Evolutionary conservation across 2,113 vertebrate species (phyloP).

Genomic region (Chinchilla lanigera): DNA sequence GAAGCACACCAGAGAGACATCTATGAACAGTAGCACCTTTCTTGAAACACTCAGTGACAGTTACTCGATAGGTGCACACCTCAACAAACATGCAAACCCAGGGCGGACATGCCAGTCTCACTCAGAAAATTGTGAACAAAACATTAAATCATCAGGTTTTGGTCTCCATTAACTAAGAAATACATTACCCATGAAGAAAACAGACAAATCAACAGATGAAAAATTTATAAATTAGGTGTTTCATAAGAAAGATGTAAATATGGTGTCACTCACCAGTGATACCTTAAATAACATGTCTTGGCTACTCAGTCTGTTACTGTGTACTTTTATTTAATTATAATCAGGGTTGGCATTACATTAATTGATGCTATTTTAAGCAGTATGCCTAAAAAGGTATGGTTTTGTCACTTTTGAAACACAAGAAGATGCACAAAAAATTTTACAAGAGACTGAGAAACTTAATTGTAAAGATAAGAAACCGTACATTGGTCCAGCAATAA

Average conservation of each 20-base stretch:
- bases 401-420: constrained; percentile 84
- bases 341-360: not conserved
- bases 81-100: constrained; percentile 44
- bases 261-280: not conserved
- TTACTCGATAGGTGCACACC: not conserved
- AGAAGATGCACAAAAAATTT: constrained; percentile 92
- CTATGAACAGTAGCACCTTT: not conserved
- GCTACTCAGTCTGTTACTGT: not conserved
- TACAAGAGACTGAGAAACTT: constrained; percentile 89
- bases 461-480: constrained; percentile 91
- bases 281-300: not conserved
- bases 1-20: not conserved
- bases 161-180: constrained; percentile 33
- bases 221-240: constrained; percentile 23
- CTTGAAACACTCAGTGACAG: constrained; percentile 38
- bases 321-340: not conserved
- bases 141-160: constrained; percentile 24
- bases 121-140: constrained; percentile 52
- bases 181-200: constrained; percentile 34
- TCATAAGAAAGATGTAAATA: constrained; percentile 51
- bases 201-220: not conserved
- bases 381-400: constrained; percentile 22
- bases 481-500: constrained; percentile 91
- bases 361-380: constrained; percentile 7
- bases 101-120: constrained; percentile 5